A percentile compares a stretch with the other conserved stretches of the same genome.
Conservation (phyloP, 2,888 invertebrate species). For the Epinotia demarniana region DNA sequence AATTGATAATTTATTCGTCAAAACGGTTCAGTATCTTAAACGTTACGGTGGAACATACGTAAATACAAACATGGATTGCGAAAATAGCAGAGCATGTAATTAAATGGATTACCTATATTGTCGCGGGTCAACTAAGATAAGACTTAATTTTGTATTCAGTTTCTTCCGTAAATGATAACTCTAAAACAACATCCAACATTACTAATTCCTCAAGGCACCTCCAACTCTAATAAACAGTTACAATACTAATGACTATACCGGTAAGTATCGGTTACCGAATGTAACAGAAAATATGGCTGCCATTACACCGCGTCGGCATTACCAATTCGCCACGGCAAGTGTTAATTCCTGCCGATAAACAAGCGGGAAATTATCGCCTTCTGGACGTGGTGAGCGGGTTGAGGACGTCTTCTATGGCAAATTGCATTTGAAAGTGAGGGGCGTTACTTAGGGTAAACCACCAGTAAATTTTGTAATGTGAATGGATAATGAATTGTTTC, state of each 20-base stretch:
- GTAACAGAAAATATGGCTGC: slow-evolving; percentile 26
- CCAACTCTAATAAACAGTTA: slow-evolving; percentile 27
- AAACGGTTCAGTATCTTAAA: no score
- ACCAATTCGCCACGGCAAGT: slow-evolving; percentile 38
- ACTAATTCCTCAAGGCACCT: slow-evolving; percentile 16
- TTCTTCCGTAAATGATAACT: background rate
- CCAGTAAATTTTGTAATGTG: no score
- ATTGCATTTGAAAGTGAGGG: slow-evolving; percentile 1
- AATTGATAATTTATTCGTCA: no score
- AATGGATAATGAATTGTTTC: no score
- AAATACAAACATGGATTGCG: no score
- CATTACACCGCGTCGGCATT: slow-evolving; percentile 28
- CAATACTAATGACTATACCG: slow-evolving; percentile 13
- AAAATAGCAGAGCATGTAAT: no score
- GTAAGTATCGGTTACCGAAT: slow-evolving; percentile 25
- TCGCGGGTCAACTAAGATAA: no score
- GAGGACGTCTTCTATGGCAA: background rate
- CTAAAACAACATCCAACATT: background rate
- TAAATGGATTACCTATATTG: no score
- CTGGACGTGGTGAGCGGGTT: slow-evolving; percentile 26
- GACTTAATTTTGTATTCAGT: no score
- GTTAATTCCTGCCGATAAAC: slow-evolving; percentile 40
- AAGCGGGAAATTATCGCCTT: slow-evolving; percentile 40
- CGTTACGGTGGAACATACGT: no score
- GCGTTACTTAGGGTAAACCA: background rate